Base-by-base conservation (phyloP, 2,113 vertebrate species). In the Nothocercus nigrocapillus region DNA sequence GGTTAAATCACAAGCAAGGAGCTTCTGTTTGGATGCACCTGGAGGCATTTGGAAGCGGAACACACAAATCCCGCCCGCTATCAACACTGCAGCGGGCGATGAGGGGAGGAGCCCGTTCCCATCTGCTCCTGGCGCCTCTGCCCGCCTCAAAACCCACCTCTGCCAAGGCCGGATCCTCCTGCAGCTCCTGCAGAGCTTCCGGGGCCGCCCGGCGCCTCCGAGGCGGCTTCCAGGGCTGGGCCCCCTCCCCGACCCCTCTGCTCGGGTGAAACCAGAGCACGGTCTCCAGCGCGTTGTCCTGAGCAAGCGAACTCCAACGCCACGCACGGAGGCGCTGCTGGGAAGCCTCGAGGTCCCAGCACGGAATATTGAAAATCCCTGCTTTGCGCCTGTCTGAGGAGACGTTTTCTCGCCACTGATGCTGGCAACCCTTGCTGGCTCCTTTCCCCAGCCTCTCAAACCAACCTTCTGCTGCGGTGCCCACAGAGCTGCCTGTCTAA, bases 271-370 rank as follows among this genome's bases (percentile, higher is more conserved):
- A 49, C 45, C 54, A 25, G 67, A 18, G 7, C 36, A 15, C 2
- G 2, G 8, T 34, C 36, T 15, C 53, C 4, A 7, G 16, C 42
- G 3, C 5, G 36, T 36, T 36, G 36, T 36, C 36, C 36, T 36
- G 5, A 44, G 51, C 75, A 42, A 76, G 3, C 3, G 4, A 1
- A 17, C 15, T 38, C 30, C 1, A 4, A 4, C 2, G 36, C 49
- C 56, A 15, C 73, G 13, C 7, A 72, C 36, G 38, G 42, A 76
- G 40, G 42, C 7, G 3, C 7, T 18, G 38, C n/a, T 4, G 36
- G 81, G 2, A 42, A 85, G 42, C 75, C 91, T 68, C 75, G 7
- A 9, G 17, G 36, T 56, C 40, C 13, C 5, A 2, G 25, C 30
- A 44, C 7, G 40, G 58, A 27, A 53, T 4, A n/a, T 38, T 25